phyloP scores from a whole-genome alignment of 2,797 vertebrate species.

The Echiichthys vipera region DNA sequence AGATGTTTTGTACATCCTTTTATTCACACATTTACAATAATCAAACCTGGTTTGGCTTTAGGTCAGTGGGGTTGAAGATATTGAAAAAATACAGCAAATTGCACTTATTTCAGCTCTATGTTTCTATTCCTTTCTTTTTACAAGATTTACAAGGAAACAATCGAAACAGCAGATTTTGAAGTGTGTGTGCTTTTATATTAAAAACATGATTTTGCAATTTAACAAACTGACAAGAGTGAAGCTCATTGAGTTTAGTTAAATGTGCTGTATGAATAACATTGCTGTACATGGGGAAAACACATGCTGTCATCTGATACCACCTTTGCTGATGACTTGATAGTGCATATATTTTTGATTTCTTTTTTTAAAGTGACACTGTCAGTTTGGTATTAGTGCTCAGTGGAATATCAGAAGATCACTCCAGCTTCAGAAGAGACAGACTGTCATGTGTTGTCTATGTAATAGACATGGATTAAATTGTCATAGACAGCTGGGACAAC shows the following conservation, averaged over 20 bases:
- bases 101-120: not conserved
- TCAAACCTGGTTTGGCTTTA: not conserved
- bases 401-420: not conserved
- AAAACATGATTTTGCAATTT: too few relatives aligned
- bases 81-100: not conserved
- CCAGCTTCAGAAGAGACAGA: not conserved
- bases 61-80: slow-evolving; percentile 1
- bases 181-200: too few relatives aligned
- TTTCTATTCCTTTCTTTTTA: slow-evolving; percentile 11
- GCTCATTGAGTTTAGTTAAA: too few relatives aligned
- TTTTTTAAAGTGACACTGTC: not conserved
- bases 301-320: not conserved
- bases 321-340: not conserved
- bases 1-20: too few relatives aligned
- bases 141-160: too few relatives aligned
- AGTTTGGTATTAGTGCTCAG: not conserved
- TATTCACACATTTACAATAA: not conserved
- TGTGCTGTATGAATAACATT: too few relatives aligned
- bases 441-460: not conserved
- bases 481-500: not conserved
- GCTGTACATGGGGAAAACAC: too few relatives aligned
- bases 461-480: slow-evolving; percentile 3
- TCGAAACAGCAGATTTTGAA: too few relatives aligned
- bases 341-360: too few relatives aligned
- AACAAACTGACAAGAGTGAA: too few relatives aligned